A percentile compares a stretch with the other conserved stretches of the same genome.
Conservation (phyloP, 2,888 invertebrate species). For the Neoascia interrupta region DNA sequence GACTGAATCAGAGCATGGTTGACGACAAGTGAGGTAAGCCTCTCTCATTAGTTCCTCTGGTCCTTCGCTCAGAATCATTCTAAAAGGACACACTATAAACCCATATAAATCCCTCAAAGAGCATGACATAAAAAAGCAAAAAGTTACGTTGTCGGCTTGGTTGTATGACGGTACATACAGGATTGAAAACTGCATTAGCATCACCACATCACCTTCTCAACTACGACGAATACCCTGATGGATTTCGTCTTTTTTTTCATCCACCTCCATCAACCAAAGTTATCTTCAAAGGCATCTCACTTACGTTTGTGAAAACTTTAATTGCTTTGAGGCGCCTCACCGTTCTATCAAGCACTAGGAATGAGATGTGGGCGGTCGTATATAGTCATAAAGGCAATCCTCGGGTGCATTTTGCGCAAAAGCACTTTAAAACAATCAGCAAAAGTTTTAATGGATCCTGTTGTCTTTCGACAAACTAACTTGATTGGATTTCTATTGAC, state of each 20-base stretch:
- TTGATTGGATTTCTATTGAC: slow-evolving; percentile 70
- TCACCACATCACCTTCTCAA: slow-evolving; percentile 9
- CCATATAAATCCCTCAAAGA: too few species aligned
- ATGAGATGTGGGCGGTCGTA: slow-evolving; percentile 12
- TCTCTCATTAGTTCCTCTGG: too few species aligned
- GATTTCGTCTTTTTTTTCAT: neutral
- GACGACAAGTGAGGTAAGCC: too few species aligned
- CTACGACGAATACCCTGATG: neutral
- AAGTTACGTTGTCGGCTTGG: slow-evolving; percentile 22
- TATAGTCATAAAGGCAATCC: slow-evolving; percentile 60
- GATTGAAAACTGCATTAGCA: slow-evolving; percentile 26
- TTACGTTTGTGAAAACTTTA: slow-evolving; percentile 66
- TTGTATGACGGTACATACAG: slow-evolving; percentile 15
- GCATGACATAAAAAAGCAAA: slow-evolving; percentile 13
- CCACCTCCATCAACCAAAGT: slow-evolving; percentile 14
- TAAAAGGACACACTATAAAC: too few species aligned
- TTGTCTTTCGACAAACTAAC: slow-evolving; percentile 69
- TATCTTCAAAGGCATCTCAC: slow-evolving; percentile 67
- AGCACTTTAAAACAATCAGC: slow-evolving; percentile 69
- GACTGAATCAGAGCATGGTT: too few species aligned
- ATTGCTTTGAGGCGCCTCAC: slow-evolving; percentile 62
- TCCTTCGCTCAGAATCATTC: too few species aligned
- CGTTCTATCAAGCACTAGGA: neutral
- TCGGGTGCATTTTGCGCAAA: slow-evolving; percentile 66
- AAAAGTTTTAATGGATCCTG: slow-evolving; percentile 69